A percentile compares a stretch with the other conserved stretches of the same genome.
phyloP scores from a whole-genome alignment of 2,888 invertebrate genomes.

The Machimus rusticus region DNA sequence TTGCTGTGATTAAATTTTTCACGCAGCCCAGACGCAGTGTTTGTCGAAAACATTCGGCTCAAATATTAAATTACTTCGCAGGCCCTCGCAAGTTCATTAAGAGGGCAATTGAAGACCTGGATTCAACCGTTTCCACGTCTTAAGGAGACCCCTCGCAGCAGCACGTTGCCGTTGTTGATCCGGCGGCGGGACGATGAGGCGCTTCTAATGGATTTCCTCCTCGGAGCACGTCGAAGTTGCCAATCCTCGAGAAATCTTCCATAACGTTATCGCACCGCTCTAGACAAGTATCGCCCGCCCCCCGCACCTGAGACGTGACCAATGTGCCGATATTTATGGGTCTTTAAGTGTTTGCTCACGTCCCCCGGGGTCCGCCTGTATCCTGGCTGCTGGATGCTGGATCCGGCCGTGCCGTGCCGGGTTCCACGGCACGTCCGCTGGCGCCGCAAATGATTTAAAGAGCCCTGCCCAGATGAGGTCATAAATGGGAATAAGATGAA shows the following conservation, averaged over 20 bases:
- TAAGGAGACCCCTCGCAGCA: not conserved
- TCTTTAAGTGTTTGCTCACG: slow-evolving; percentile 12
- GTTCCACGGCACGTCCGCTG: not conserved
- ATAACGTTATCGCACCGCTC: not conserved
- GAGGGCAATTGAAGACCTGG: not conserved
- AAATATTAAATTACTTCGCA: slow-evolving; percentile 13
- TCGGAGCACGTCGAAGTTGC: not conserved
- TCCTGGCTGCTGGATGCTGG: not conserved
- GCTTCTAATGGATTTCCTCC: not conserved
- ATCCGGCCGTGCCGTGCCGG: not conserved
- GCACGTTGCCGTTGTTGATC: not conserved
- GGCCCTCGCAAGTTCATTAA: not conserved
- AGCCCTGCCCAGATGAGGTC: not conserved
- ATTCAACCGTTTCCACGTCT: not conserved
- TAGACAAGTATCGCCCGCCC: not conserved
- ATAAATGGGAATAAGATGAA: not conserved
- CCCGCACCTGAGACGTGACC: not conserved
- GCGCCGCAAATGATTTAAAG: slow-evolving; percentile 10
- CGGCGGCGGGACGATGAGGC: not conserved
- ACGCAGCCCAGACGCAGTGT: not conserved
- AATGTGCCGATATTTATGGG: slow-evolving; percentile 26
- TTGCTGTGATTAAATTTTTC: not conserved
- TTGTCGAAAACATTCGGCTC: not conserved
- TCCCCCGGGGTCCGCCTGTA: not conserved
- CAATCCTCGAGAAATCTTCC: not conserved